These are phyloP conservation scores for Plestiodon gilberti DNA, from an alignment of 2,113 vertebrate species.

Conservation along the genomic window DNA sequence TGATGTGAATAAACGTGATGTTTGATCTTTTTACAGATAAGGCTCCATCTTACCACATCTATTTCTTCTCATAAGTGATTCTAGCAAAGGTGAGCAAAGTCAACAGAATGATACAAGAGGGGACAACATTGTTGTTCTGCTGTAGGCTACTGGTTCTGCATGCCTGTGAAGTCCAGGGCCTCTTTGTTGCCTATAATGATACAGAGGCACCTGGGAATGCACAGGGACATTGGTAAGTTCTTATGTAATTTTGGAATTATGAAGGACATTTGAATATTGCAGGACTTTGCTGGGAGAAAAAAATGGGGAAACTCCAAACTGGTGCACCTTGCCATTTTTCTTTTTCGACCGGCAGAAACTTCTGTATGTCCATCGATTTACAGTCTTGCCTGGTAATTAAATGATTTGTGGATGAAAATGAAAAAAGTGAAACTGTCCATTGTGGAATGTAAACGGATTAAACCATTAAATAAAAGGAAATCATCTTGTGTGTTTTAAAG, in stretches of 20 bases:
- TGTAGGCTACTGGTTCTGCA: constrained; percentile 57
- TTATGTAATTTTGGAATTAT: constrained; percentile 52
- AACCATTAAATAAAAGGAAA: constrained; percentile 82
- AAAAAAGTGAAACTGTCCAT: constrained; percentile 80
- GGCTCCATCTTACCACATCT: constrained; percentile 71
- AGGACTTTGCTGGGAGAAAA: constrained; percentile 57
- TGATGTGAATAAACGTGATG: constrained; percentile 69
- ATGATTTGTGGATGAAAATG: constrained; percentile 79
- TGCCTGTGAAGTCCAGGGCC: constrained; percentile 31
- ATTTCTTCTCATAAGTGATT: constrained; percentile 70
- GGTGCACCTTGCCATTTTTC: constrained; percentile 72
- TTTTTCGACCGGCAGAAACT: constrained; percentile 74
- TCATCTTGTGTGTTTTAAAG: constrained; percentile 82
- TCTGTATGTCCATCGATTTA: constrained; percentile 75
- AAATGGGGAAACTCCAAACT: neutral
- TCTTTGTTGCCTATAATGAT: constrained; percentile 52
- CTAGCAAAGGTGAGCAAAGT: constrained; percentile 68
- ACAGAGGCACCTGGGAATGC: constrained; percentile 59
- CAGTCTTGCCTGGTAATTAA: constrained; percentile 81
- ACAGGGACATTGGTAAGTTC: constrained; percentile 56
- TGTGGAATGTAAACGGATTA: constrained; percentile 88
- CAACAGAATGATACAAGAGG: constrained; percentile 53
- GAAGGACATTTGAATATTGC: constrained; percentile 51
- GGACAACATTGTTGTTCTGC: constrained; percentile 37
- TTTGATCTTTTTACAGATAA: constrained; percentile 70